Evolutionary conservation across 2,888 invertebrate genomes (phyloP).

Genomic region (Baronia brevicornis): DNA sequence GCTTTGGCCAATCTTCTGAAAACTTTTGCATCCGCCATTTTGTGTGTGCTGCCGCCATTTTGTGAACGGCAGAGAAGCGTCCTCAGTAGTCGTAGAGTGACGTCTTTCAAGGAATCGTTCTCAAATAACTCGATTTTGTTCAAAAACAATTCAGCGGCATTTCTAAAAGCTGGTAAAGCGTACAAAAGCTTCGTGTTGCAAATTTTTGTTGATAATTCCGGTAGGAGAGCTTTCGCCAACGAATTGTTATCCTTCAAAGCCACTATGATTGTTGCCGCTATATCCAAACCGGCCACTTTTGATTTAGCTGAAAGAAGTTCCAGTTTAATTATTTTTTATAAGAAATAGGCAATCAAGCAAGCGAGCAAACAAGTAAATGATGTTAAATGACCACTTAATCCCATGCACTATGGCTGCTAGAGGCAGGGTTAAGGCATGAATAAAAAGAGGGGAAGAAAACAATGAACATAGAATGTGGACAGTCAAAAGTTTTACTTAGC

Average conservation of each 20-base stretch:
- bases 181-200: constrained; percentile 24
- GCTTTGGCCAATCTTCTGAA: not conserved
- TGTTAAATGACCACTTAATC: too few species aligned
- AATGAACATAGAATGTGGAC: too few species aligned
- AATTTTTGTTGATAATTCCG: constrained; percentile 27
- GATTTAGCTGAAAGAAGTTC: not conserved
- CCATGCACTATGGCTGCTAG: too few species aligned
- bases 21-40: constrained; percentile 5
- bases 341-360: too few species aligned
- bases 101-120: constrained; percentile 14
- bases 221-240: constrained; percentile 29
- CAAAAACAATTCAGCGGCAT: constrained; percentile 26
- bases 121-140: constrained; percentile 40
- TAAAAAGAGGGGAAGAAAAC: too few species aligned
- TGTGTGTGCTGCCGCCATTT: constrained; percentile 2
- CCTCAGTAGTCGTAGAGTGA: constrained; percentile 3
- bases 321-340: not conserved
- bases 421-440: too few species aligned
- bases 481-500: too few species aligned
- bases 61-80: not conserved
- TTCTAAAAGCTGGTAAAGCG: constrained; percentile 25
- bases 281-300: constrained; percentile 29
- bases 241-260: constrained; percentile 35
- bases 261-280: constrained; percentile 31
- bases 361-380: too few species aligned